Percentiles rank a stretch among this genome's conserved stretches.
phyloP scores from a whole-genome alignment of 30 jellyfish, hydroid and myxozoan species.

The Pelagia noctiluca region DNA sequence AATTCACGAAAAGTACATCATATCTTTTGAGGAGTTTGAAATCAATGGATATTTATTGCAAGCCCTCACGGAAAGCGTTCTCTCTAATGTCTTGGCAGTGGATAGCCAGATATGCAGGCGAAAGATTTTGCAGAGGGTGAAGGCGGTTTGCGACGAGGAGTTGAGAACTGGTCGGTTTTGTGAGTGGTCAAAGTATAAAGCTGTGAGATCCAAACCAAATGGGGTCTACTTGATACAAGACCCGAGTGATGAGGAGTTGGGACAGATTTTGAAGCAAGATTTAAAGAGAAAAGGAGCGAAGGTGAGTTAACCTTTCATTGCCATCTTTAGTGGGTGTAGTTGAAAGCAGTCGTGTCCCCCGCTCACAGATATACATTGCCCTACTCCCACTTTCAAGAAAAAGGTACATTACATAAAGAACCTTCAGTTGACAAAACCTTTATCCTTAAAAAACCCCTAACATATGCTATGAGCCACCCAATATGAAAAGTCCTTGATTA shows the following conservation, averaged over 20 bases:
- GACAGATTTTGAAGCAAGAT: slow-evolving; percentile 32
- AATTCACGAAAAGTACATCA: slow-evolving; percentile 52
- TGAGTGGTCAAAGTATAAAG: slow-evolving; percentile 37
- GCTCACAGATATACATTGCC: too few species aligned
- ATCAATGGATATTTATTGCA: slow-evolving; percentile 56
- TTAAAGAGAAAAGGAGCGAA: slow-evolving; percentile 45
- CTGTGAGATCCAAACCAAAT: slow-evolving; percentile 21
- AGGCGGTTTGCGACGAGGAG: slow-evolving; percentile 24
- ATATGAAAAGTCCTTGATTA: too few species aligned
- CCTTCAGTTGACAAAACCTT: too few species aligned
- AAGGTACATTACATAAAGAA: too few species aligned
- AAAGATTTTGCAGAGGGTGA: slow-evolving; percentile 48
- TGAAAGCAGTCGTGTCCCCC: too few species aligned
- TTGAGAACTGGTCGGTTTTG: slow-evolving; percentile 37
- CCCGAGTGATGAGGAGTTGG: slow-evolving; percentile 65
- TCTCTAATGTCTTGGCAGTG: slow-evolving; percentile 55
- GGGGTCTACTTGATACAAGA: slow-evolving; percentile 54
- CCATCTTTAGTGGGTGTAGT: too few species aligned
- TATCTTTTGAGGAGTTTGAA: slow-evolving; percentile 74
- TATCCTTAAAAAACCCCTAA: too few species aligned
- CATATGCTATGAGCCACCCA: too few species aligned
- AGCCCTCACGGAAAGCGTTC: slow-evolving; percentile 35
- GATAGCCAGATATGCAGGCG: slow-evolving; percentile 68
- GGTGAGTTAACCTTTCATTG: slow-evolving; percentile 20
- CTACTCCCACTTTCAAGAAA: too few species aligned